Conservation (phyloP, 2,113 vertebrate species). For the Oenanthe oenanthe region DNA sequence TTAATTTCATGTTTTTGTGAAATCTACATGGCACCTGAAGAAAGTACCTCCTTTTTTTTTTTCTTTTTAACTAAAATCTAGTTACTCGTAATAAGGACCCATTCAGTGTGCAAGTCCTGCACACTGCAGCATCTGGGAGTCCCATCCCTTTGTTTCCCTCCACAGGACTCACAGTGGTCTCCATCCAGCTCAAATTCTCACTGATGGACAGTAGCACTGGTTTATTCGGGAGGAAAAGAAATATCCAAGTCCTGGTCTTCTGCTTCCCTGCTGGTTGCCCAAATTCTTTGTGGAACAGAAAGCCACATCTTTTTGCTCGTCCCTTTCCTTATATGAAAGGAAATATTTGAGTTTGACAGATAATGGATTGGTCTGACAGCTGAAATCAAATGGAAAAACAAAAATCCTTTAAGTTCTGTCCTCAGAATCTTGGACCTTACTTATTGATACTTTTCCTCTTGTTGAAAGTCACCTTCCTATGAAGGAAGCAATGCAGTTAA, state of each 20-base stretch:
- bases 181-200: not conserved
- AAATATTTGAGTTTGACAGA: not conserved
- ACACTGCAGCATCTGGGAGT: not conserved
- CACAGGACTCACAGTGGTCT: fast-evolving
- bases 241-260: not conserved
- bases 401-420: not conserved
- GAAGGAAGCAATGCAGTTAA: not conserved
- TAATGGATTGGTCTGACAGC: not conserved
- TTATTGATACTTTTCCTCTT: not conserved
- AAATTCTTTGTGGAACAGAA: not conserved
- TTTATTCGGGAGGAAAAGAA: not conserved
- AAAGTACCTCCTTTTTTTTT: not conserved
- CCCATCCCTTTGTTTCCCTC: not conserved
- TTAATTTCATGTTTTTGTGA: not conserved
- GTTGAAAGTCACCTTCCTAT: not conserved
- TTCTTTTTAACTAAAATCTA: not conserved
- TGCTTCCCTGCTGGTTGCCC: not conserved
- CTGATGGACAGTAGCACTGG: not conserved
- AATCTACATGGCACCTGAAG: not conserved
- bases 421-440: not conserved
- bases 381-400: not conserved
- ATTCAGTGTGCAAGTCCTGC: not conserved
- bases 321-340: not conserved
- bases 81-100: not conserved
- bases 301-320: not conserved